These are phyloP conservation scores for Papilio dardanus DNA, from an alignment of 1,140 invertebrate species.

Conservation along the genomic window DNA sequence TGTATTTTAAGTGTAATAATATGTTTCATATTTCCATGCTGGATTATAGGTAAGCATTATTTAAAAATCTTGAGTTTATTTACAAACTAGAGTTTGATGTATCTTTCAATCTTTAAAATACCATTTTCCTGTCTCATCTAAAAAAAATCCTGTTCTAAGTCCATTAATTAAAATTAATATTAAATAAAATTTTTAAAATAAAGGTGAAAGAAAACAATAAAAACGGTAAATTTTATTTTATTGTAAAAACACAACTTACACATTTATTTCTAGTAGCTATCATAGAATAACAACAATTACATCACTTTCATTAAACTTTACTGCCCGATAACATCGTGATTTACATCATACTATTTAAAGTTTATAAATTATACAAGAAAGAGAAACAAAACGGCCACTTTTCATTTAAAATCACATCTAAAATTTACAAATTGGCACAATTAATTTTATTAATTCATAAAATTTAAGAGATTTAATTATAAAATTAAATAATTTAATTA, in stretches of 20 bases:
- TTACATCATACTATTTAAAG: constrained; percentile 41
- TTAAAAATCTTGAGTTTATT: too few relatives aligned
- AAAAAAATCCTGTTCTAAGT: too few relatives aligned
- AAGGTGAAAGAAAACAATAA: constrained; percentile 47
- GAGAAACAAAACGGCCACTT: constrained; percentile 35
- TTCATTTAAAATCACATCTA: constrained; percentile 48
- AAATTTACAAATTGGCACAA: constrained; percentile 59
- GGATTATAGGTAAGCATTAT: neutral
- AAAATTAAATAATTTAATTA: constrained; percentile 40
- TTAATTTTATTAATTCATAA: constrained; percentile 41
- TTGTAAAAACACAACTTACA: constrained; percentile 76
- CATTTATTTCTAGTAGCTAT: constrained; percentile 59
- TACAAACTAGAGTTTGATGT: too few relatives aligned
- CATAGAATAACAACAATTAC: constrained; percentile 62
- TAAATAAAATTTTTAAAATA: too few relatives aligned
- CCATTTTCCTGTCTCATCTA: too few relatives aligned
- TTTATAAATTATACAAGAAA: constrained; percentile 54
- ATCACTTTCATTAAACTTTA: constrained; percentile 54
- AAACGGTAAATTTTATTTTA: constrained; percentile 71
- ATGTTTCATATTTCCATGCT: neutral
- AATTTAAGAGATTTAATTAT: constrained; percentile 39
- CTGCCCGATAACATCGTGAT: constrained; percentile 43
- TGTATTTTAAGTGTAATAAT: neutral
- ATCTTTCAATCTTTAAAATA: too few relatives aligned
- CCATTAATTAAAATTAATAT: too few relatives aligned